Base-by-base conservation (phyloP, 2,113 vertebrate species). In the Blennius ocellaris region DNA sequence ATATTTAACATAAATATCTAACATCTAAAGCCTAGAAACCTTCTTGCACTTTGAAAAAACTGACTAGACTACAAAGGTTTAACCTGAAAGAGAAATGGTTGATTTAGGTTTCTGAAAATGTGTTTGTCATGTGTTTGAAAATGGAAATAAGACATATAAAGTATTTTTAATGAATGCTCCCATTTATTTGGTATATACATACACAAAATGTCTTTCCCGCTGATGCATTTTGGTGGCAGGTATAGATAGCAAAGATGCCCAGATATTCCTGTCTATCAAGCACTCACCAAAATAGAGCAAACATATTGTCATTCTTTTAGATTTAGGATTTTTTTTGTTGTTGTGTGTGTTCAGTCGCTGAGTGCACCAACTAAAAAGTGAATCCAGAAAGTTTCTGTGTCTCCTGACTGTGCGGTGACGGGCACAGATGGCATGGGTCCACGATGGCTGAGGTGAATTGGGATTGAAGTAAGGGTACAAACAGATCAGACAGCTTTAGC, bases 401-500 rank as follows among this genome's bases (percentile, higher is more conserved):
- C 43, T 37, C 15, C 61, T 69, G 58, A 67, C 75, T 47, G 54
- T 69, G 15, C 11, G 9, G 43, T 3, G 8, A 12, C 3, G 16
- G 12, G 43, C 12, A 57, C 83, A 74, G 80, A 82, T 82, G 78
- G 80, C 58, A 9, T 5, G 8, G 54, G 17, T 89, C 66, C 74
- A 71, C 54, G 39, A 62, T 48, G 41, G 38, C 47, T 0, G 0
- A 21, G 70, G 47, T 63, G 64, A 86, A 86, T 87, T 84, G 69
- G 80, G 84, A 90, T 89, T 84, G 72, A 64, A 69, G 75, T 30
- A 71, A 86, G 82, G 72, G 63, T 55, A 67, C 72, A 87, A 81
- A 78, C 81, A 77, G 82, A 86, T 89, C 87, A 80, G 85, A 81
- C 84, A 62, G 78, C 62, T 85, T 90, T 82, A 81, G 69, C 63